A percentile compares a stretch with the other conserved stretches of the same genome.
These are phyloP conservation scores for Callorhinus ursinus DNA, from an alignment of 2,113 vertebrate species.

Conservation along the genomic window DNA sequence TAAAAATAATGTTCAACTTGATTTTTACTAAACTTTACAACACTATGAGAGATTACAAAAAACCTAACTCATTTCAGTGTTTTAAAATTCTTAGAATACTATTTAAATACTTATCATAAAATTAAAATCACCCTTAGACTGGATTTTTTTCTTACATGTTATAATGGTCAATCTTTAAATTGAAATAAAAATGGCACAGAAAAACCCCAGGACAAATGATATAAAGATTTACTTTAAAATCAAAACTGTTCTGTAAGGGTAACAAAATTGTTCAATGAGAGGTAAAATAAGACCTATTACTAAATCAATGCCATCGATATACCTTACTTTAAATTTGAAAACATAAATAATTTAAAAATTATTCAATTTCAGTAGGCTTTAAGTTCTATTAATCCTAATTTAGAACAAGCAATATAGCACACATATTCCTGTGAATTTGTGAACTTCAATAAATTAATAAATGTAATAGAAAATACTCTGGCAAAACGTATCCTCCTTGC, in stretches of 20 bases:
- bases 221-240: conserved; percentile 47
- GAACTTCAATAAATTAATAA: conserved; percentile 52
- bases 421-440: conserved; percentile 24
- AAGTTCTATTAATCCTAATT: conserved; percentile 27
- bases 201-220: conserved; percentile 36
- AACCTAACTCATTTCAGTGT: conserved; percentile 17
- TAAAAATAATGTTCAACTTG: conserved; percentile 46
- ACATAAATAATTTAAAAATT: conserved; percentile 55
- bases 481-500: conserved; percentile 40
- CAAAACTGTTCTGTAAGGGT: conserved; percentile 26
- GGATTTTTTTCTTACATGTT: not conserved
- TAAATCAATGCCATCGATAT: not conserved
- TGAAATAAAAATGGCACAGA: conserved; percentile 33
- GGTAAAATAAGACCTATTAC: conserved; percentile 42
- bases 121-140: not conserved
- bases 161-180: conserved; percentile 32
- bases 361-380: conserved; percentile 5
- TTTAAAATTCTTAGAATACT: conserved; percentile 45
- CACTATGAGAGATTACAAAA: conserved; percentile 36
- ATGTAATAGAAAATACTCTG: conserved; percentile 30
- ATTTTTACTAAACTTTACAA: conserved; percentile 56
- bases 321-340: conserved; percentile 62
- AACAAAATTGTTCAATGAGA: conserved; percentile 48
- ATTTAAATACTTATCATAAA: conserved; percentile 52
- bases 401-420: conserved; percentile 28